phyloP scores from a whole-genome alignment of 2,888 invertebrate species.

The Chrysolina haemoptera region DNA sequence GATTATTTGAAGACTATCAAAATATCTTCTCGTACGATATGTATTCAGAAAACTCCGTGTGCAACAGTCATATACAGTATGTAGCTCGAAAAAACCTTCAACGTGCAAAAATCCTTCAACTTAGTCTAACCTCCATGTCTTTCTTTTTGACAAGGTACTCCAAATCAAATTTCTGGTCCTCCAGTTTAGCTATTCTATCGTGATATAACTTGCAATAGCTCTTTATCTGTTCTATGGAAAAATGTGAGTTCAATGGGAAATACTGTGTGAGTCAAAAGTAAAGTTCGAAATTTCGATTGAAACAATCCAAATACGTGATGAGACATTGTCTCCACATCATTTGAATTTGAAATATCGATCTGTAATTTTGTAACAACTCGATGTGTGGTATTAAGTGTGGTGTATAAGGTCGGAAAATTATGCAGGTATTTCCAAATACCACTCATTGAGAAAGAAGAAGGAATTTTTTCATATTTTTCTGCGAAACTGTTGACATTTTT shows the following conservation, averaged over 20 bases:
- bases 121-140: constrained; percentile 93
- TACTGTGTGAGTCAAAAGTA: neutral
- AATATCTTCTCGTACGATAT: constrained; percentile 19
- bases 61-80: constrained; percentile 30
- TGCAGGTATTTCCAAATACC: neutral
- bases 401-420: neutral
- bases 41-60: constrained; percentile 16
- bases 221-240: constrained; percentile 79
- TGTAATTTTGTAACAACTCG: neutral
- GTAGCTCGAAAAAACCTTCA: constrained; percentile 33
- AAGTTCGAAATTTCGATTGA: neutral
- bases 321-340: neutral
- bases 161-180: constrained; percentile 98
- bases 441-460: neutral
- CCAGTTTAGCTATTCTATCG: constrained; percentile 89
- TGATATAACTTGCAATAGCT: constrained; percentile 88
- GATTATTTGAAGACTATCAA: neutral
- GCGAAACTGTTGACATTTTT: neutral
- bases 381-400: constrained; percentile 2
- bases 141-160: constrained; percentile 98
- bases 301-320: neutral
- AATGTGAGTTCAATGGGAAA: constrained; percentile 34
- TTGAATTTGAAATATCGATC: neutral
- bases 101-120: constrained; percentile 38
- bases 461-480: neutral